Conservation (phyloP, 2,888 invertebrate genomes). For the Penaeus monodon region DNA sequence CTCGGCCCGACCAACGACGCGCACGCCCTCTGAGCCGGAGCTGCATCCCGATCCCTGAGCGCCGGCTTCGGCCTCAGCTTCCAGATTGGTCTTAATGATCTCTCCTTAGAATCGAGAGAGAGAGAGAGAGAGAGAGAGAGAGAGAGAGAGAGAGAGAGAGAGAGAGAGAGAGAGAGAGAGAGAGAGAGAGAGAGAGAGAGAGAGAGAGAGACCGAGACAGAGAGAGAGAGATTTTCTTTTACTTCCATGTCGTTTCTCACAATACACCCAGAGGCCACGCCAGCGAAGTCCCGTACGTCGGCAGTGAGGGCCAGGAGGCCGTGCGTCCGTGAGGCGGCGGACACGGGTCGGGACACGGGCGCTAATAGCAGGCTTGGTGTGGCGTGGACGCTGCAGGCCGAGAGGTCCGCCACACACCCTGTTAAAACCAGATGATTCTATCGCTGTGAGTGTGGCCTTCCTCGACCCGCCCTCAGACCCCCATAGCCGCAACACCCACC, state of each 20-base stretch:
- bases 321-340: not conserved
- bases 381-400: constrained; percentile 42
- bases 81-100: not conserved
- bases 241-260: too few relatives aligned
- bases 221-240: too few relatives aligned
- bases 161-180: too few relatives aligned
- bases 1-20: constrained; percentile 38
- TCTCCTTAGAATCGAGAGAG: not conserved
- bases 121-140: constrained; percentile 3
- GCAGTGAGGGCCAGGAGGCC: constrained; percentile 5
- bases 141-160: too few relatives aligned
- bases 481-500: constrained; percentile 1
- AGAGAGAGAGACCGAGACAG: too few relatives aligned
- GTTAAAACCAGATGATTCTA: constrained; percentile 64
- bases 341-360: constrained; percentile 16
- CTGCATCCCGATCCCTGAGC: constrained; percentile 29
- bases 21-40: constrained; percentile 49
- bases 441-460: constrained; percentile 58
- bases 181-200: too few relatives aligned
- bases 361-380: constrained; percentile 59
- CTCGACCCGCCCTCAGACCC: constrained; percentile 43
- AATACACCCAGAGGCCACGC: constrained; percentile 3
- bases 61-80: not conserved
- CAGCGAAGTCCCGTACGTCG: constrained; percentile 3
- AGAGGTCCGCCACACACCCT: constrained; percentile 46